Base-by-base conservation (phyloP, 2,113 vertebrate species). In the Tychaedon coryphoeus region DNA sequence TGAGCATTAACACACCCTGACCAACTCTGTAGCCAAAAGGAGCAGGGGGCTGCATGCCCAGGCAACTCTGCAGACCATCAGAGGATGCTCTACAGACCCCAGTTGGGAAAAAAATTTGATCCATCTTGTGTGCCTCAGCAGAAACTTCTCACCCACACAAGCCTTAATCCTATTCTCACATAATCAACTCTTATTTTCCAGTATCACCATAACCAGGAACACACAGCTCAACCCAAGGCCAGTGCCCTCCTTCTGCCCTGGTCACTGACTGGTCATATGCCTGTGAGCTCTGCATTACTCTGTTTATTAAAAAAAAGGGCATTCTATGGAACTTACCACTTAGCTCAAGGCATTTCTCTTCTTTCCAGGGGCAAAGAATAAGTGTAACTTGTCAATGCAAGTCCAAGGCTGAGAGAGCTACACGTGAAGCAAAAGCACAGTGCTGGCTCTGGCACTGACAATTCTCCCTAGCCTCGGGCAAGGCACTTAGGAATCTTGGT, bases 301-400 rank as follows among this genome's bases (percentile, higher is more conserved):
- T 13, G 6, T 20, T 45, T 54, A 43, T 20, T 20, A 2, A 31
- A 42, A 42, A 64, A 75, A 80, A 14, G 1, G 3, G 19, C 33
- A n/a, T 25, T 45, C 53, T 34, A 2, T 6, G 34, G 82, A 91
- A n/a, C 29, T 60, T 23, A 64, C 10, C 0, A 5, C 36, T 64
- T 84, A 33, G 29, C 36, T 62, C 40, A 57, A 62, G 60, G 72
- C 51, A 75, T 6, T 77, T 69, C 15, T 89, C 43, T 64, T 71
- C 47, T 74, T 77, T 74, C 58, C 56, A 29, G 12, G 34, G 64
- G 51, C 45, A 77, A 54, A 57, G 36, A 19, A 75, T n/a, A 53
- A 61, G 50, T 6, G 0, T 2, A 11, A 54, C 0, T 6, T 26
- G 47, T 70, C 48, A 51, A 8, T 0, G 5, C 23, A 51, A 72